Conservation (phyloP, 2,113 vertebrate genomes). For the Nematolebias whitei region DNA sequence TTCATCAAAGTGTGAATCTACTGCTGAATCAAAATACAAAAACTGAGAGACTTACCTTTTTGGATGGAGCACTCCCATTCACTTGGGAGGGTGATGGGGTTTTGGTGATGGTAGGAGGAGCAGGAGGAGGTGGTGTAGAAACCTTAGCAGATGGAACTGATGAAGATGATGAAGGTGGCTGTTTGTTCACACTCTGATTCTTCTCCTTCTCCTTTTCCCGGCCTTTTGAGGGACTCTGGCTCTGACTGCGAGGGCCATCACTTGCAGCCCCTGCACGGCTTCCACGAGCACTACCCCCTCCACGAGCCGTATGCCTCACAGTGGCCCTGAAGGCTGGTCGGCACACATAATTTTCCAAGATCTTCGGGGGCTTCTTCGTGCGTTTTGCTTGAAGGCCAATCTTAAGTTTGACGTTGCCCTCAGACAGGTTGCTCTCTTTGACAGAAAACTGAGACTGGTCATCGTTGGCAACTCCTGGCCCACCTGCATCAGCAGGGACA, state of each 20-base stretch:
- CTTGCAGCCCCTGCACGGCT: slow-evolving; percentile 60
- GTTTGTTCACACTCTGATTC: slow-evolving; percentile 67
- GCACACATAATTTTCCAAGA: slow-evolving; percentile 96
- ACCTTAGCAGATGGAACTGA: slow-evolving; percentile 58
- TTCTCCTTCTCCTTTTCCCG: slow-evolving; percentile 77
- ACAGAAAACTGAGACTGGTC: slow-evolving; percentile 91
- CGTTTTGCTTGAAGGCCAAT: slow-evolving; percentile 96
- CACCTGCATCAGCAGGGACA: slow-evolving; percentile 42
- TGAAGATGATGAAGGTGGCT: slow-evolving; percentile 49
- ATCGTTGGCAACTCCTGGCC: slow-evolving; percentile 37
- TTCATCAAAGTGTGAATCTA: slow-evolving; percentile 7
- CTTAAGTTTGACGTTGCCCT: slow-evolving; percentile 96
- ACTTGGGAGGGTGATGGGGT: slow-evolving; percentile 64
- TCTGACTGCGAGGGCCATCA: slow-evolving; percentile 54
- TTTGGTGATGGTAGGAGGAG: slow-evolving; percentile 56
- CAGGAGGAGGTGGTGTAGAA: slow-evolving; percentile 59
- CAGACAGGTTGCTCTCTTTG: slow-evolving; percentile 92
- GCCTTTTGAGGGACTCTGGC: slow-evolving; percentile 61
- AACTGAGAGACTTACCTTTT: slow-evolving; percentile 72
- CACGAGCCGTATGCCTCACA: slow-evolving; percentile 78
- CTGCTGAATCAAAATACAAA: slow-evolving; percentile 15
- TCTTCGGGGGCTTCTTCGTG: slow-evolving; percentile 98
- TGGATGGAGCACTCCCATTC: slow-evolving; percentile 72
- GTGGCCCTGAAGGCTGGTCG: slow-evolving; percentile 95
- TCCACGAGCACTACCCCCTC: slow-evolving; percentile 64